Conservation (phyloP, 2,797 vertebrate species). For the Valencia hispanica region DNA sequence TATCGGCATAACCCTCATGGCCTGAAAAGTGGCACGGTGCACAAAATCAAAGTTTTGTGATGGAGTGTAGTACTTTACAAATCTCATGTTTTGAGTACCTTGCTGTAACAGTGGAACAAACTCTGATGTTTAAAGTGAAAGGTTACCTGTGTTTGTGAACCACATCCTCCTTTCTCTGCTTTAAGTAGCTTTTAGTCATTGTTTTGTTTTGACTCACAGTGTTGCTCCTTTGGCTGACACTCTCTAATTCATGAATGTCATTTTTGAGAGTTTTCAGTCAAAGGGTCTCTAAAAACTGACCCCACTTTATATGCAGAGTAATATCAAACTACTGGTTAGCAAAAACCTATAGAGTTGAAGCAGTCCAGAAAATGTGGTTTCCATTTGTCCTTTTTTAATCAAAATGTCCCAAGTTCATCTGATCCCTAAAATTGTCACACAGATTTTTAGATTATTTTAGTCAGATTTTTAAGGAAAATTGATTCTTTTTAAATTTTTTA, state of each 20-base stretch:
- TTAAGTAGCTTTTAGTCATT: background rate
- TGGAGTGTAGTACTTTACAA: background rate
- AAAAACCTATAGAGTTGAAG: too few relatives aligned
- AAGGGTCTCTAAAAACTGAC: background rate
- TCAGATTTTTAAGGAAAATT: too few relatives aligned
- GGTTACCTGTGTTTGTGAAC: background rate
- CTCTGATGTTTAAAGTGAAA: background rate
- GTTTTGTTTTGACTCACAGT: background rate
- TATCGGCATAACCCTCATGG: conserved; percentile 10
- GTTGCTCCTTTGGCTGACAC: background rate
- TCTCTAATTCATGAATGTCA: background rate
- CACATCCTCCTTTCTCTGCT: background rate
- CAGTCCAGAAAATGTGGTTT: background rate
- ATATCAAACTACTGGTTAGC: background rate
- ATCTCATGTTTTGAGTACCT: background rate
- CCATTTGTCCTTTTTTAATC: background rate
- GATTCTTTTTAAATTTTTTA: too few relatives aligned
- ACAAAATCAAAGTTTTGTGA: background rate
- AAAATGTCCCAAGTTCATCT: background rate
- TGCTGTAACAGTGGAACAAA: background rate
- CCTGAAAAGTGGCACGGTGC: conserved; percentile 14
- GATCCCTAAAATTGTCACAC: too few relatives aligned
- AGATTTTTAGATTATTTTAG: too few relatives aligned
- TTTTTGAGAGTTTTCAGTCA: background rate
- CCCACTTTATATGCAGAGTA: background rate